A percentile compares a stretch with the other conserved stretches of the same genome.
These are phyloP conservation scores for Bellardia pandia DNA, from an alignment of 2,888 invertebrate genomes.

Conservation along the genomic window DNA sequence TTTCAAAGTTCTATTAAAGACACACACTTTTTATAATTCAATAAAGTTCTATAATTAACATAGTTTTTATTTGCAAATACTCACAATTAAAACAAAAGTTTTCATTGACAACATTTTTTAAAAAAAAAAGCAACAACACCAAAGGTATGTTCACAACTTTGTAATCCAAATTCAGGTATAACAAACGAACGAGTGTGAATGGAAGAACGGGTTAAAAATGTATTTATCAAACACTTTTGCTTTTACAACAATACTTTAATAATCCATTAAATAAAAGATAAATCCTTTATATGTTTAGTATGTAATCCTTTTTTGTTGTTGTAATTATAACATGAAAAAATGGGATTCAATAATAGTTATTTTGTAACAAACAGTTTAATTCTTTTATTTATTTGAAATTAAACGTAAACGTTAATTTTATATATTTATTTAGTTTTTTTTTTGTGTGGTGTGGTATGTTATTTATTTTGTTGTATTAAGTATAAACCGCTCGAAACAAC, in stretches of 20 bases:
- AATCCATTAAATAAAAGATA: slow-evolving; percentile 25
- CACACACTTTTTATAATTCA: background rate
- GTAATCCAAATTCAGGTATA: slow-evolving; percentile 21
- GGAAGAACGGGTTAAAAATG: background rate
- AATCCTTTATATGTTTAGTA: slow-evolving; percentile 32
- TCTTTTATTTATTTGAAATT: slow-evolving; percentile 8
- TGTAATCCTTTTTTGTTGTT: slow-evolving; percentile 44
- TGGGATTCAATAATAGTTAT: background rate
- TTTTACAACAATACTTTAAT: slow-evolving; percentile 15
- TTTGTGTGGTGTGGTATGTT: slow-evolving; percentile 15
- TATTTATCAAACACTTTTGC: slow-evolving; percentile 3
- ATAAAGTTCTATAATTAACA: background rate
- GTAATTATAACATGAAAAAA: background rate
- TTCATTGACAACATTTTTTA: slow-evolving; percentile 75
- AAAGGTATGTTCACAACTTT: background rate
- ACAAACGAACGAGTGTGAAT: background rate
- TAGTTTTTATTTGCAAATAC: slow-evolving; percentile 60
- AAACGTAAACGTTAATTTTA: slow-evolving; percentile 45
- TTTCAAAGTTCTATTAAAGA: background rate
- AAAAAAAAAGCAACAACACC: background rate
- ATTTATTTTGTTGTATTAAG: slow-evolving; percentile 47
- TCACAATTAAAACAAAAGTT: slow-evolving; percentile 75
- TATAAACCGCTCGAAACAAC: slow-evolving; percentile 74
- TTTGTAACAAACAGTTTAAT: slow-evolving; percentile 26
- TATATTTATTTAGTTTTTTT: slow-evolving; percentile 48